Conservation (phyloP, 2,113 vertebrate species). For the Laticauda laticaudata region DNA sequence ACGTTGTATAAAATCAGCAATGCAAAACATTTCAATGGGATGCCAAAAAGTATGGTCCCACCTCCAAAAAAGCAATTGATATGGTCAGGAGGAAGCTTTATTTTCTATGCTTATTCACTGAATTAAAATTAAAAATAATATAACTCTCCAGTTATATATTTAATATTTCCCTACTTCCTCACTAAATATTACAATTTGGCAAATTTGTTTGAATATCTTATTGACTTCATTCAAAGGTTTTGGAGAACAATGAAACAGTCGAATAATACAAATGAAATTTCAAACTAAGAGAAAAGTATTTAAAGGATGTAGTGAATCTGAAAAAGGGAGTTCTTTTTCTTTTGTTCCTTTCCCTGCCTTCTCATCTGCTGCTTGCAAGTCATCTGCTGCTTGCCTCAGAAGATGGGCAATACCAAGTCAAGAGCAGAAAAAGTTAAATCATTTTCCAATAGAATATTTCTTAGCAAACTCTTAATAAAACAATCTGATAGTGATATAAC, state of each 20-base stretch:
- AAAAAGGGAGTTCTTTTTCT: neutral
- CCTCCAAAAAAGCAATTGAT: neutral
- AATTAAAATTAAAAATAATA: neutral
- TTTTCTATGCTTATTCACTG: neutral
- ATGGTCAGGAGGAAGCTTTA: neutral
- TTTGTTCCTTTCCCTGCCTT: neutral
- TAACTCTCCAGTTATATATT: neutral
- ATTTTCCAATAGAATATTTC: neutral
- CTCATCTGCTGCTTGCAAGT: neutral
- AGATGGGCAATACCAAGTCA: neutral
- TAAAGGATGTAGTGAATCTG: constrained; percentile 56
- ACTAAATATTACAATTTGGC: neutral
- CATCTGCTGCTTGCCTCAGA: neutral
- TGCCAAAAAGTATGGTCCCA: neutral
- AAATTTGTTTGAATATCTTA: neutral
- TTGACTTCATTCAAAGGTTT: neutral
- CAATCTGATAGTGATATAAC: neutral
- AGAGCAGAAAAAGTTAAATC: neutral
- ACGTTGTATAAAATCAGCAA: neutral
- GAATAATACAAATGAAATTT: constrained; percentile 53
- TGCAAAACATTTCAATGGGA: neutral
- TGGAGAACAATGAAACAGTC: constrained; percentile 48
- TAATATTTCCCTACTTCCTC: neutral
- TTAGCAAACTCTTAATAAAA: neutral
- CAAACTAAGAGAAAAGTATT: constrained; percentile 44